Conservation (phyloP, 2,888 invertebrate species). For the Plebejus melissa region DNA sequence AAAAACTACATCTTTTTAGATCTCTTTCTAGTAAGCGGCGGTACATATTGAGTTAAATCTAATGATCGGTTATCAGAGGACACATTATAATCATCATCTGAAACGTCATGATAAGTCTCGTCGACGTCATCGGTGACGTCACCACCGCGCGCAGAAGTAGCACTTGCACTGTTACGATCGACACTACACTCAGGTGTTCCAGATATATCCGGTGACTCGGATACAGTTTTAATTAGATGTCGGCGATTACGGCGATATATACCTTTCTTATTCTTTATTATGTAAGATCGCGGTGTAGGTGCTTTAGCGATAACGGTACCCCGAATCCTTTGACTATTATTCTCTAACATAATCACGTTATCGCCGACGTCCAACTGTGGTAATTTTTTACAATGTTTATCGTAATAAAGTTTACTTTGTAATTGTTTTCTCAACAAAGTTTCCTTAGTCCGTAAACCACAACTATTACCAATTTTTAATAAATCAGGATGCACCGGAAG, state of each 20-base stretch:
- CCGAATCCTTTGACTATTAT: neutral
- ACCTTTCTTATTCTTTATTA: neutral
- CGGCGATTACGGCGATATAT: slow-evolving; percentile 1
- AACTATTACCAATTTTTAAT: neutral
- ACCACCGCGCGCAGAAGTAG: neutral
- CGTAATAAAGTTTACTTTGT: neutral
- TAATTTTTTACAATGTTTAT: neutral
- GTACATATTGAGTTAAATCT: no score
- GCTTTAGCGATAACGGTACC: neutral
- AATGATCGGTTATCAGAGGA: no score
- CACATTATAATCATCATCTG: neutral
- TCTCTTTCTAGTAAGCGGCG: no score
- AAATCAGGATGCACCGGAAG: slow-evolving; percentile 4
- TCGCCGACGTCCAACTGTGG: neutral
- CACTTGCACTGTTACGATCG: neutral
- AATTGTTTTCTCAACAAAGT: neutral
- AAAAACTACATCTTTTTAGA: no score
- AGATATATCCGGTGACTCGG: neutral
- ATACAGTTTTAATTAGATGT: neutral
- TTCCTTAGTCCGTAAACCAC: neutral
- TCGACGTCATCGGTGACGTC: neutral
- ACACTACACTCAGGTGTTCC: neutral
- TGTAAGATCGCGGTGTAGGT: neutral
- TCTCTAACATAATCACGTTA: neutral
- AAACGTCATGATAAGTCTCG: neutral